Evolutionary conservation across 2,113 vertebrate genomes (phyloP).

Genomic region (Oriolus oriolus): DNA sequence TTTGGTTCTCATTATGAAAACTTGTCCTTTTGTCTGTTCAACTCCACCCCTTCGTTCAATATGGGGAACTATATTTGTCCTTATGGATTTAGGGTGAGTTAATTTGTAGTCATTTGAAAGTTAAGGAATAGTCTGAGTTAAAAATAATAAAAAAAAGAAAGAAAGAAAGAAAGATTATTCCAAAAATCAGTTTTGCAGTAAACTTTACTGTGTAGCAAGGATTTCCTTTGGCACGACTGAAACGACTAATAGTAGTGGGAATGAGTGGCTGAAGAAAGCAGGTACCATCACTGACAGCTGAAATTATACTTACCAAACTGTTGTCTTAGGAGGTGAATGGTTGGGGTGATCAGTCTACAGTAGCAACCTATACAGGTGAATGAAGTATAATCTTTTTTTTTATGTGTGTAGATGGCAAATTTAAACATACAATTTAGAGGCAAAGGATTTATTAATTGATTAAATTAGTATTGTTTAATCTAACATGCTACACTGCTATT

Average conservation of each 20-base stretch:
- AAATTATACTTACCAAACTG: neutral
- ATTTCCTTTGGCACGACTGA: neutral
- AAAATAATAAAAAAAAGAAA: neutral
- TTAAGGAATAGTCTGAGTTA: neutral
- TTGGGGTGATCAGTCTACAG: neutral
- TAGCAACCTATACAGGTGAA: neutral
- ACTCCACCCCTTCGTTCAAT: neutral
- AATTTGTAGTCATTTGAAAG: neutral
- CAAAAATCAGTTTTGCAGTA: neutral
- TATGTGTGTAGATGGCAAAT: neutral
- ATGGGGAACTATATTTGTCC: neutral
- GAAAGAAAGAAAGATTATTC: neutral
- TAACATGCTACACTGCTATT: neutral
- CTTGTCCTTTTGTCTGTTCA: neutral
- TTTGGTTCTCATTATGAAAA: neutral
- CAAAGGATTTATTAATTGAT: neutral
- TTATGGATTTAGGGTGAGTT: neutral
- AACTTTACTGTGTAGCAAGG: neutral
- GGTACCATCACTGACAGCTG: neutral
- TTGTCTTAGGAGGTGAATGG: neutral
- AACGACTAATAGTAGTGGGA: neutral
- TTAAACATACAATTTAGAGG: neutral
- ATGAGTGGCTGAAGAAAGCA: neutral
- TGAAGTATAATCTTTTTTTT: neutral
- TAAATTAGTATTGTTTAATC: neutral